phyloP scores from a whole-genome alignment of 1,140 invertebrate genomes.

The Papilio xuthus region DNA sequence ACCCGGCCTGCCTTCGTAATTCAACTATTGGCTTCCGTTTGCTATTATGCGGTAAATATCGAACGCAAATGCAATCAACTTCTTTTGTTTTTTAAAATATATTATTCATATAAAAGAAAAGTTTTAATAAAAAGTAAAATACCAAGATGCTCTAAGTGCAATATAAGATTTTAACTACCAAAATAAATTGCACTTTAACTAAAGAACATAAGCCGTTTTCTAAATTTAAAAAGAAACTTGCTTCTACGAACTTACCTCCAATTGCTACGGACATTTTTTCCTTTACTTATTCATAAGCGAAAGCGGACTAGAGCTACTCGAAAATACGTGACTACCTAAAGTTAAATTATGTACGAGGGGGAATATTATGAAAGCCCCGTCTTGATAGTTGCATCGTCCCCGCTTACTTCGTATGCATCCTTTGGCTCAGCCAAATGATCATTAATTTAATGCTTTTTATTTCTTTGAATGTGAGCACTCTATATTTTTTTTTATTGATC shows the following conservation, averaged over 20 bases:
- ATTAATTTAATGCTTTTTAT: conserved; percentile 19
- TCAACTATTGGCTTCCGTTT: conserved; percentile 65
- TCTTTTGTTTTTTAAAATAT: background rate
- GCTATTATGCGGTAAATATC: conserved; percentile 55
- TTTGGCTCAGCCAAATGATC: conserved; percentile 15
- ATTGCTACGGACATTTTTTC: conserved; percentile 71
- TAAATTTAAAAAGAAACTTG: conserved; percentile 55
- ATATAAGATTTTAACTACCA: background rate
- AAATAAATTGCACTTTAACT: background rate
- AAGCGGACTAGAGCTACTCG: conserved; percentile 69
- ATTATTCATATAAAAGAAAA: background rate
- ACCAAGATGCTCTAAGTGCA: background rate
- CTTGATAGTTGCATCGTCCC: conserved; percentile 33
- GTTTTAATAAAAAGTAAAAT: no score
- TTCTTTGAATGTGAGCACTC: background rate
- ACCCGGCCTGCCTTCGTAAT: conserved; percentile 50
- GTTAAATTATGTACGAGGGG: conserved; percentile 66
- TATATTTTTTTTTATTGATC: background rate
- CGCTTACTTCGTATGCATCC: conserved; percentile 25
- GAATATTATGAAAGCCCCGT: conserved; percentile 36
- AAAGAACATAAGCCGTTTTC: conserved; percentile 25
- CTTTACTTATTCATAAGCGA: conserved; percentile 74
- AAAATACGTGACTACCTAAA: conserved; percentile 72
- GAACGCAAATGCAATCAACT: background rate
- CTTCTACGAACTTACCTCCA: conserved; percentile 51